Evolutionary conservation across 2,797 vertebrate species (phyloP).

Genomic region (Odontamblyopus lacepedii): DNA sequence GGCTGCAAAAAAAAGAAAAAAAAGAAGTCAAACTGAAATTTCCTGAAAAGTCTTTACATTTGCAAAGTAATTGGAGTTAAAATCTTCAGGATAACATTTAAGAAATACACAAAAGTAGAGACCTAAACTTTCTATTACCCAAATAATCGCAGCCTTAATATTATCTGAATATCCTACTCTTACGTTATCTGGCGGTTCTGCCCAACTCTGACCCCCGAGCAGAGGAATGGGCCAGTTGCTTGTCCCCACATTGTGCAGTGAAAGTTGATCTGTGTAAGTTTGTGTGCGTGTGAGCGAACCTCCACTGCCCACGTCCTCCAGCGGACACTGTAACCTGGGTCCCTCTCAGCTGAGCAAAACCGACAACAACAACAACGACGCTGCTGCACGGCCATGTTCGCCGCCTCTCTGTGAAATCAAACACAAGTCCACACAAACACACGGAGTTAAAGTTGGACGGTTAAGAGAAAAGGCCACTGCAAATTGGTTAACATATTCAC

Average conservation of each 20-base stretch:
- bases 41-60: too few species aligned
- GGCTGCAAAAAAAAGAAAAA: too few species aligned
- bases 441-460: neutral
- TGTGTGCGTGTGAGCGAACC: constrained; percentile 74
- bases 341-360: constrained; percentile 73
- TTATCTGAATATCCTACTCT: neutral
- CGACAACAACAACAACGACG: constrained; percentile 68
- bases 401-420: constrained; percentile 79
- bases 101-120: too few species aligned
- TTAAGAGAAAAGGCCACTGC: neutral
- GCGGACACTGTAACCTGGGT: constrained; percentile 72
- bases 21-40: too few species aligned
- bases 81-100: too few species aligned
- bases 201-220: constrained; percentile 16
- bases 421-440: constrained; percentile 55
- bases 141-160: too few species aligned
- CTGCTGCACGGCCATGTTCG: constrained; percentile 73
- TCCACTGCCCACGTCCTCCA: constrained; percentile 70
- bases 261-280: constrained; percentile 64
- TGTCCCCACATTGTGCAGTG: constrained; percentile 60
- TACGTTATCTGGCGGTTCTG: neutral
- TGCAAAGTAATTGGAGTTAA: too few species aligned
- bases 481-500: constrained; percentile 10
- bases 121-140: too few species aligned
- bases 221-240: constrained; percentile 39